Conservation (phyloP, 2,113 vertebrate species). For the Amphilophus citrinellus region DNA sequence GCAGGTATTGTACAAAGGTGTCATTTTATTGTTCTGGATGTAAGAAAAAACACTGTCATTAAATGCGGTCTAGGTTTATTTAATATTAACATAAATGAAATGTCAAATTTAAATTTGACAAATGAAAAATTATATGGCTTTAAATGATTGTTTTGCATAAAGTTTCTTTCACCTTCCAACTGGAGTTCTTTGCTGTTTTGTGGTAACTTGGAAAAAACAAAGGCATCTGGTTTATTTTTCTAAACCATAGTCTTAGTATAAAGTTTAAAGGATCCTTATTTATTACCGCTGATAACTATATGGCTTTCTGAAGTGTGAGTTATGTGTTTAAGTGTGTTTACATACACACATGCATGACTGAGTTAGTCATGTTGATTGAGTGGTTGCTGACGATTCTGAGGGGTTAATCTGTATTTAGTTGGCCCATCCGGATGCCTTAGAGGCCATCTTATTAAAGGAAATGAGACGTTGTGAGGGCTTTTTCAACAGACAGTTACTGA, state of each 20-base stretch:
- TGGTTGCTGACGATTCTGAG: conserved; percentile 74
- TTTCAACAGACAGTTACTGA: conserved; percentile 79
- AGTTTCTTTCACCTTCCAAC: not conserved
- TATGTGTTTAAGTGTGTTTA: not conserved
- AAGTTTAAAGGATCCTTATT: not conserved
- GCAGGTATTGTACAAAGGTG: not conserved
- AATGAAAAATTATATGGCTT: not conserved
- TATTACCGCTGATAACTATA: not conserved
- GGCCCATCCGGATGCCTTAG: conserved; percentile 82
- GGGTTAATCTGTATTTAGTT: conserved; percentile 85
- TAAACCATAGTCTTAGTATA: not conserved
- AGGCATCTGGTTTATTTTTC: not conserved
- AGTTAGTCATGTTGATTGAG: conserved; percentile 76
- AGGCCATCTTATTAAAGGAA: conserved; percentile 79
- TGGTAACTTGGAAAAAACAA: not conserved
- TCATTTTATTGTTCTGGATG: not conserved
- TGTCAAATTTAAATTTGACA: not conserved
- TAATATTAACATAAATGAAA: not conserved
- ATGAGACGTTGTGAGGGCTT: conserved; percentile 77
- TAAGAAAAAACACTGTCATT: not conserved
- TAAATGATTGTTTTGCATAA: not conserved
- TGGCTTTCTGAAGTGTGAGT: conserved; percentile 21
- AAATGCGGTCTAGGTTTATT: not conserved
- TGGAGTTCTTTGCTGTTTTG: not conserved
- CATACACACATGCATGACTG: conserved; percentile 29